Percentiles rank a stretch among this genome's conserved stretches.
Evolutionary conservation across 2,888 invertebrate species (phyloP).

Genomic region (Lingula anatina): DNA sequence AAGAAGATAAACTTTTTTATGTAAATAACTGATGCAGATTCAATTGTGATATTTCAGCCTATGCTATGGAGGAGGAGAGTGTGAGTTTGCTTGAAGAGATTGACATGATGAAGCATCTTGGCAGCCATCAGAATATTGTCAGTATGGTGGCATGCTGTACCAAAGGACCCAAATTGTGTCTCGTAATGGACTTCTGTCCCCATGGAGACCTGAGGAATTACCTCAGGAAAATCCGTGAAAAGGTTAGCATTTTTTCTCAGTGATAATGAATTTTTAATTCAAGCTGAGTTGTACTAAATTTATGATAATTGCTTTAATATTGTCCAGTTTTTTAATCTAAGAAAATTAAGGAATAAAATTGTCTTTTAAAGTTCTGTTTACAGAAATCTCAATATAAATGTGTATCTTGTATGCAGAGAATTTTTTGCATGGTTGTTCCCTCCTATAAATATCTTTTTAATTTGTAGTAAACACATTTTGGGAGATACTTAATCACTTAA

Average conservation of each 20-base stretch:
- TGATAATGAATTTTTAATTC: background rate
- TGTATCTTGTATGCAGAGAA: too few species aligned
- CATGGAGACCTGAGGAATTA: constrained; percentile 74
- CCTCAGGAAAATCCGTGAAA: constrained; percentile 56
- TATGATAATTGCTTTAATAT: too few species aligned
- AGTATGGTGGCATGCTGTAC: constrained; percentile 76
- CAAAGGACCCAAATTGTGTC: constrained; percentile 53
- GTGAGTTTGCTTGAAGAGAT: constrained; percentile 76
- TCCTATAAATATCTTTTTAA: too few species aligned
- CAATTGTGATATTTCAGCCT: constrained; percentile 4
- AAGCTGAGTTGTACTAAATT: too few species aligned
- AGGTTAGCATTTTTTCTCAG: constrained; percentile 1
- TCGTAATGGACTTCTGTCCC: constrained; percentile 79
- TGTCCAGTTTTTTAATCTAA: too few species aligned
- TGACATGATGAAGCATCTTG: constrained; percentile 79
- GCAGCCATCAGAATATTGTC: constrained; percentile 76
- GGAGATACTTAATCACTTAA: too few species aligned
- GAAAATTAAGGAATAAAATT: too few species aligned
- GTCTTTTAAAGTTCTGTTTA: too few species aligned
- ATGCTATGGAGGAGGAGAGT: constrained; percentile 66
- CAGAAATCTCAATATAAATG: too few species aligned
- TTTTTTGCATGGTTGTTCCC: too few species aligned
- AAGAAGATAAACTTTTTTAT: too few species aligned
- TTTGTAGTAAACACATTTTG: too few species aligned
- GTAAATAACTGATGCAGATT: background rate